phyloP scores from a whole-genome alignment of 2,888 invertebrate genomes.

The Lasiommata megera region DNA sequence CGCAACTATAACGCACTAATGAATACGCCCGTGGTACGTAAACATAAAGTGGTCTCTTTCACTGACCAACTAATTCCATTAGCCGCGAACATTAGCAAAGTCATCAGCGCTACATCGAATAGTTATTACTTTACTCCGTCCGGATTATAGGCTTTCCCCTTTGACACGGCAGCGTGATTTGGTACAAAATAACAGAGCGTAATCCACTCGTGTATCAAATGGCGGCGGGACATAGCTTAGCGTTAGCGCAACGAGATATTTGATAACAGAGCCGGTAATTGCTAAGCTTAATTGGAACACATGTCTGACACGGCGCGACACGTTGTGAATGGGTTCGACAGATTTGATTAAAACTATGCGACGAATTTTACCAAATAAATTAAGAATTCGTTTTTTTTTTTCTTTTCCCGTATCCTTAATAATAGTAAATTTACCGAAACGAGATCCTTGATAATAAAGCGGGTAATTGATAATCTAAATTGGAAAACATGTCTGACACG shows the following conservation, averaged over 20 bases:
- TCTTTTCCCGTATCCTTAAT: too few relatives aligned
- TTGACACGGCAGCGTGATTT: constrained; percentile 26
- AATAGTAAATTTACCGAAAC: too few relatives aligned
- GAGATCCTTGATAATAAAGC: too few relatives aligned
- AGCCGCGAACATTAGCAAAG: background rate
- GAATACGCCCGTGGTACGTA: too few relatives aligned
- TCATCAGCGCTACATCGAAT: background rate
- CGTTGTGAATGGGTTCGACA: background rate
- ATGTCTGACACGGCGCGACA: constrained; percentile 17
- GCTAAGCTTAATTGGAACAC: constrained; percentile 27
- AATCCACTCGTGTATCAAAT: constrained; percentile 29
- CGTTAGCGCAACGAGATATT: constrained; percentile 26
- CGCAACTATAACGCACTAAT: too few relatives aligned
- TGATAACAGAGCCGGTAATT: constrained; percentile 28
- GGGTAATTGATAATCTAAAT: too few relatives aligned
- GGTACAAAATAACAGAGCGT: constrained; percentile 27
- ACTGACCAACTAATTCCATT: background rate
- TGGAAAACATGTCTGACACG: background rate
- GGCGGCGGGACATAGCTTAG: constrained; percentile 24
- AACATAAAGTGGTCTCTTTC: too few relatives aligned
- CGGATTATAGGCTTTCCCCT: constrained; percentile 31
- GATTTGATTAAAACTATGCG: background rate
- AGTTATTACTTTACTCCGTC: constrained; percentile 11
- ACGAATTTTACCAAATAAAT: background rate
- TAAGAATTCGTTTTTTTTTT: too few relatives aligned